Conservation (phyloP, 2,797 vertebrate genomes). For the Sebastiscus albofasciatus region DNA sequence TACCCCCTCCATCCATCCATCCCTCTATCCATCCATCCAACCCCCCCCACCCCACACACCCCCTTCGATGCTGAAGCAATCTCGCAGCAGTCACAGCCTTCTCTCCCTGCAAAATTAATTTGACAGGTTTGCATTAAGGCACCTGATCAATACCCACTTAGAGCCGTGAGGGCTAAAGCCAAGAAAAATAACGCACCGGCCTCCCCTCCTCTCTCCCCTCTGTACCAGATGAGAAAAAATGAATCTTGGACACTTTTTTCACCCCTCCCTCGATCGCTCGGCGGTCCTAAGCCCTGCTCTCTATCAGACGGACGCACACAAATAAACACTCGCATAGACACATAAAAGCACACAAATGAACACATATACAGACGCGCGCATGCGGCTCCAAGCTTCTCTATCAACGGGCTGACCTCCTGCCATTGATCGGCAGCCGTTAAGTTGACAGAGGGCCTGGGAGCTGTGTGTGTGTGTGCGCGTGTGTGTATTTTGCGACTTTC, state of each 20-base stretch:
- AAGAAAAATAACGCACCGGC: slow-evolving; percentile 94
- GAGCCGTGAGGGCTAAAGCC: slow-evolving; percentile 96
- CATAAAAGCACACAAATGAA: slow-evolving; percentile 55
- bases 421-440: slow-evolving; percentile 95
- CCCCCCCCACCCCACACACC: background rate
- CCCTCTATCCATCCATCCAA: slow-evolving; percentile 22
- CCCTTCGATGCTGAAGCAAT: slow-evolving; percentile 88
- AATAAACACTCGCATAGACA: slow-evolving; percentile 50
- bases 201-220: slow-evolving; percentile 64
- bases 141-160: slow-evolving; percentile 99
- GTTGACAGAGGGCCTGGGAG: slow-evolving; percentile 92
- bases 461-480: slow-evolving; percentile 38
- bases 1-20: slow-evolving; percentile 73
- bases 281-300: slow-evolving; percentile 92
- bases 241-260: slow-evolving; percentile 94
- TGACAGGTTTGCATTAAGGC: slow-evolving; percentile 99
- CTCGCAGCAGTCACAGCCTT: slow-evolving; percentile 95
- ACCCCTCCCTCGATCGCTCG: slow-evolving; percentile 43
- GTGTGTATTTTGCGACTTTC: slow-evolving; percentile 60
- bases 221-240: slow-evolving; percentile 96
- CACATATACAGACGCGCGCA: slow-evolving; percentile 52
- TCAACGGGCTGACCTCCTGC: slow-evolving; percentile 83
- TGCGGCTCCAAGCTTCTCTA: slow-evolving; percentile 54
- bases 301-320: slow-evolving; percentile 90
- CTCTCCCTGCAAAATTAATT: slow-evolving; percentile 99